Conservation (phyloP, 2,113 vertebrate genomes). For the Oxyura jamaicensis region DNA sequence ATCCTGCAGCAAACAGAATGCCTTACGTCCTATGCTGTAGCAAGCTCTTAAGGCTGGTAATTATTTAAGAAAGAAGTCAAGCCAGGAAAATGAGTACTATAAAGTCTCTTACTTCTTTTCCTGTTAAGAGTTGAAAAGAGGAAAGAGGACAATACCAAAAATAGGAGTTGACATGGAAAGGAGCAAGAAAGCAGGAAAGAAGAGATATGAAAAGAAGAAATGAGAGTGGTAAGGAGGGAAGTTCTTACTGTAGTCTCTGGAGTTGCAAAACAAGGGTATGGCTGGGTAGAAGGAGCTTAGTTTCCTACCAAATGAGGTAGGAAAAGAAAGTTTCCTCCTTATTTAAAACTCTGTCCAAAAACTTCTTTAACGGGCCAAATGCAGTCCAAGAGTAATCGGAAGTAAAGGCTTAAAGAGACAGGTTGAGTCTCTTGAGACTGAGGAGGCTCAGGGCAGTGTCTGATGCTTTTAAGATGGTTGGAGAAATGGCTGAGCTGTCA, state of each 20-base stretch:
- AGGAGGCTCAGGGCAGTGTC: background rate
- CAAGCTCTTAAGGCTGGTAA: background rate
- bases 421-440: background rate
- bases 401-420: background rate
- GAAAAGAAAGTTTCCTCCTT: background rate
- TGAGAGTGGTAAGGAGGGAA: background rate
- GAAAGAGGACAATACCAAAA: background rate
- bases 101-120: background rate
- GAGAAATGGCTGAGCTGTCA: background rate
- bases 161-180: background rate
- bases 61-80: background rate
- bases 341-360: background rate
- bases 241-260: background rate
- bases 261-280: background rate
- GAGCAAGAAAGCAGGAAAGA: background rate
- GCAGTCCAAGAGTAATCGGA: fast-evolving
- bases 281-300: background rate
- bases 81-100: background rate
- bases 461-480: background rate
- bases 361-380: background rate
- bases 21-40: background rate
- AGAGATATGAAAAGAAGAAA: background rate
- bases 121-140: background rate
- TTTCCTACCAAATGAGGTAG: background rate
- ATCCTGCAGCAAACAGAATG: background rate